These are phyloP conservation scores for Lamprologus sp. DNA, from an alignment of 2,113 vertebrate species.

Conservation along the genomic window DNA sequence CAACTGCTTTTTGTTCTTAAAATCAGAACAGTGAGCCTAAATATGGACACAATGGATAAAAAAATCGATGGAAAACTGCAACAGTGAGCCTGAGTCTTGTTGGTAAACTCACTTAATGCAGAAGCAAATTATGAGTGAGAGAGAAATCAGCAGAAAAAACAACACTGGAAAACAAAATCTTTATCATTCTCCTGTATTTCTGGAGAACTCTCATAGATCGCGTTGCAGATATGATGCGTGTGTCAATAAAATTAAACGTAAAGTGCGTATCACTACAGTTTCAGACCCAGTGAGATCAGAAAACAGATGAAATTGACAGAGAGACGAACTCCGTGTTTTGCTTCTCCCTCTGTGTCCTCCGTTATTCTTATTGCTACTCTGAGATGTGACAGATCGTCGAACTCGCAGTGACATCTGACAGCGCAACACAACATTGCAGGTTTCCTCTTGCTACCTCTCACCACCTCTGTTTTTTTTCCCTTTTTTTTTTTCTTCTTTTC, in stretches of 20 bases:
- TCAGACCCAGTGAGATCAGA: not conserved
- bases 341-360: not conserved
- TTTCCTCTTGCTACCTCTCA: constrained; percentile 3
- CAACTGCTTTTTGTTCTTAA: not conserved
- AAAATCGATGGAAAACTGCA: not conserved
- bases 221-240: not conserved
- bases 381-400: not conserved
- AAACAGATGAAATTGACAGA: not conserved
- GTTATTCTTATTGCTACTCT: not conserved
- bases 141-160: not conserved
- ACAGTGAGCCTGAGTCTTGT: not conserved
- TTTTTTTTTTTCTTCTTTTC: not conserved
- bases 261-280: not conserved
- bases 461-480: not conserved
- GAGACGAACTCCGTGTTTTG: not conserved
- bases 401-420: constrained; percentile 9
- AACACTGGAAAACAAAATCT: not conserved
- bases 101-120: not conserved
- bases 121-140: not conserved
- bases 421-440: not conserved
- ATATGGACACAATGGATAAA: not conserved
- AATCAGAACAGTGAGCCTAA: not conserved
- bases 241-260: not conserved
- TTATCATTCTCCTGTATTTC: not conserved
- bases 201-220: not conserved